phyloP scores from a whole-genome alignment of 1,140 invertebrate species.

The Papilio machaon region DNA sequence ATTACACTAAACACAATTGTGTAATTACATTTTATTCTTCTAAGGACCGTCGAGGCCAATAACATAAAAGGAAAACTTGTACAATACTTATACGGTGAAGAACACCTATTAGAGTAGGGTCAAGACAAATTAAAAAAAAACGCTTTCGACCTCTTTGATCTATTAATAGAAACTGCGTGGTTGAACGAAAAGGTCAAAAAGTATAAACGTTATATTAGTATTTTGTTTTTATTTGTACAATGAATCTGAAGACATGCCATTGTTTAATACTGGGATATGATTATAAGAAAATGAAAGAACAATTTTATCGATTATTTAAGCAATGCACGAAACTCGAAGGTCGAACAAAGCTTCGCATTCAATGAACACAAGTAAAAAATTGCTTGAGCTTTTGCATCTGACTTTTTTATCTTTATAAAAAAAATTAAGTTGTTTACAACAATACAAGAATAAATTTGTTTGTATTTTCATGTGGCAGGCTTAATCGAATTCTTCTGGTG shows the following conservation, averaged over 20 bases:
- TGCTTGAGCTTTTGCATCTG: background rate
- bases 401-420: slow-evolving; percentile 8
- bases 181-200: slow-evolving; percentile 19
- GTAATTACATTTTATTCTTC: slow-evolving; percentile 55
- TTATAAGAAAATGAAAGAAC: slow-evolving; percentile 2
- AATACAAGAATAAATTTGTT: slow-evolving; percentile 1
- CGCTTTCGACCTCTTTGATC: slow-evolving; percentile 43
- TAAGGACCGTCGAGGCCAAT: slow-evolving; percentile 63
- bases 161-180: slow-evolving; percentile 26
- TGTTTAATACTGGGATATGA: slow-evolving; percentile 18
- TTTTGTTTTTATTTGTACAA: slow-evolving; percentile 19
- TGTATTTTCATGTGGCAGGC: background rate
- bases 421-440: background rate
- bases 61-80: slow-evolving; percentile 59
- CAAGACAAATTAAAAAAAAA: slow-evolving; percentile 50
- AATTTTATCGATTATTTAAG: slow-evolving; percentile 16
- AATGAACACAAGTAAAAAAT: slow-evolving; percentile 1
- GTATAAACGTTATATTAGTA: background rate
- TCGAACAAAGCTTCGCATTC: background rate
- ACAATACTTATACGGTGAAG: slow-evolving; percentile 58
- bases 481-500: background rate
- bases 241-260: slow-evolving; percentile 10
- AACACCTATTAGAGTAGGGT: slow-evolving; percentile 45
- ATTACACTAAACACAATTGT: slow-evolving; percentile 55
- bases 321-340: background rate